These are phyloP conservation scores for Lepidocyrtoides sp. DNA, from an alignment of 2,888 invertebrate genomes.

Conservation along the genomic window DNA sequence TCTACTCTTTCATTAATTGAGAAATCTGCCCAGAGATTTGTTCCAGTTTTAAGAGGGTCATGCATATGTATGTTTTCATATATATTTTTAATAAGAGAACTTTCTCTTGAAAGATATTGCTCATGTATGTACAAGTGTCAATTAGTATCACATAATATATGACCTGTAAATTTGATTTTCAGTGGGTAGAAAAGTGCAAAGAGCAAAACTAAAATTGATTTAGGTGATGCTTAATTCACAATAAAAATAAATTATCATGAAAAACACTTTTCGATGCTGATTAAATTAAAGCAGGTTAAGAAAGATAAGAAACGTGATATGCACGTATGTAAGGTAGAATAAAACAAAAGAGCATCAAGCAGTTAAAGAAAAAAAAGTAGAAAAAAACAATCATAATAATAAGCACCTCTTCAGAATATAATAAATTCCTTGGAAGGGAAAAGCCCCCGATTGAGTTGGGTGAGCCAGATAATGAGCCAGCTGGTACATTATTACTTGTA, in stretches of 20 bases:
- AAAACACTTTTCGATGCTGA: background rate
- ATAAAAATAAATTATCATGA: background rate
- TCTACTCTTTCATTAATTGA: conserved; percentile 24
- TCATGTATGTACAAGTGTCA: background rate
- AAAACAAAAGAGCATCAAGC: conserved; percentile 12
- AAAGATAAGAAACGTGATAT: background rate
- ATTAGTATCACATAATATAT: conserved; percentile 23
- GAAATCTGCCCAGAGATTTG: conserved; percentile 19
- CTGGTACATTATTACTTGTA: conserved; percentile 45
- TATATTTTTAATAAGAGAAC: too few species aligned
- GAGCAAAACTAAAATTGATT: background rate
- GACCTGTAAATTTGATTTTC: background rate
- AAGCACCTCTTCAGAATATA: conserved; percentile 84
- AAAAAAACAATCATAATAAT: conserved; percentile 50
- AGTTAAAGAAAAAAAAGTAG: background rate
- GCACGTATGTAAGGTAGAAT: background rate
- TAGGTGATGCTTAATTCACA: background rate
- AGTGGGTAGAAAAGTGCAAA: background rate
- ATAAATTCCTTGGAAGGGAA: conserved; percentile 83
- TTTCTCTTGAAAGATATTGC: background rate
- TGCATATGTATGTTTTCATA: background rate
- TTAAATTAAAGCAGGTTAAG: background rate
- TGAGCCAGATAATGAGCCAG: conserved; percentile 62
- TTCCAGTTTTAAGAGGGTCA: conserved; percentile 46
- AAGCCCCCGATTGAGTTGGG: conserved; percentile 78